phyloP scores from a whole-genome alignment of 2,797 vertebrate genomes.

The Epinephelus malabaricus region DNA sequence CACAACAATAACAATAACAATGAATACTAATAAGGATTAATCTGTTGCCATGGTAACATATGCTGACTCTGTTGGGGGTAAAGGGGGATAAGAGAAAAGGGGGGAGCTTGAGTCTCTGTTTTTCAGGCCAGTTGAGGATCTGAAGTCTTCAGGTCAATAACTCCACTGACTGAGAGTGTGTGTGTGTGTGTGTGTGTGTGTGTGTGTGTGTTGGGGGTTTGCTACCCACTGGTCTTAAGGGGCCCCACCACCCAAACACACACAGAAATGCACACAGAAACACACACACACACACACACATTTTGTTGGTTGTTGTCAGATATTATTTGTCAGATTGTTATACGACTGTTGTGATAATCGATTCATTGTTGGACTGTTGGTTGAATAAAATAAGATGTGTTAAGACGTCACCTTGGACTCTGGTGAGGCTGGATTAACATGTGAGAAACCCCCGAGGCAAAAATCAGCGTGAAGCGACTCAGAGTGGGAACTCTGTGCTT shows the following conservation, averaged over 20 bases:
- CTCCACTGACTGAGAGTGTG: slow-evolving; percentile 14
- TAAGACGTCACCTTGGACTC: neutral
- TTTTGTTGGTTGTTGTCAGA: too few species aligned
- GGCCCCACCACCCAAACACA: slow-evolving; percentile 5
- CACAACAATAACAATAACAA: slow-evolving; percentile 32
- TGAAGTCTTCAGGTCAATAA: slow-evolving; percentile 44
- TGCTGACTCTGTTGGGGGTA: slow-evolving; percentile 40
- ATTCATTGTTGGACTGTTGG: neutral
- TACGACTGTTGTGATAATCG: neutral
- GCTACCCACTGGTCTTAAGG: slow-evolving; percentile 11
- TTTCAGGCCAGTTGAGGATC: slow-evolving; percentile 27
- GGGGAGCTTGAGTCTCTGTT: slow-evolving; percentile 18
- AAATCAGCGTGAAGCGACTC: neutral
- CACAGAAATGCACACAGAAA: slow-evolving; percentile 2
- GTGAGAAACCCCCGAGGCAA: neutral
- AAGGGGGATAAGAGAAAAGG: neutral
- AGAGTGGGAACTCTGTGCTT: neutral
- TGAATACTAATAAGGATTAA: slow-evolving; percentile 51
- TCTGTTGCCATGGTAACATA: slow-evolving; percentile 57
- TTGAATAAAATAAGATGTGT: neutral
- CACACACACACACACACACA: neutral
- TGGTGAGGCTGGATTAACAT: neutral
- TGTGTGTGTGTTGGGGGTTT: slow-evolving; percentile 1
- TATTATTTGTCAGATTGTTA: neutral
- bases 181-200: slow-evolving; percentile 11